phyloP scores from a whole-genome alignment of 37 sponge, comb jelly and placozoan species.

The Mnemiopsis leidyi region DNA sequence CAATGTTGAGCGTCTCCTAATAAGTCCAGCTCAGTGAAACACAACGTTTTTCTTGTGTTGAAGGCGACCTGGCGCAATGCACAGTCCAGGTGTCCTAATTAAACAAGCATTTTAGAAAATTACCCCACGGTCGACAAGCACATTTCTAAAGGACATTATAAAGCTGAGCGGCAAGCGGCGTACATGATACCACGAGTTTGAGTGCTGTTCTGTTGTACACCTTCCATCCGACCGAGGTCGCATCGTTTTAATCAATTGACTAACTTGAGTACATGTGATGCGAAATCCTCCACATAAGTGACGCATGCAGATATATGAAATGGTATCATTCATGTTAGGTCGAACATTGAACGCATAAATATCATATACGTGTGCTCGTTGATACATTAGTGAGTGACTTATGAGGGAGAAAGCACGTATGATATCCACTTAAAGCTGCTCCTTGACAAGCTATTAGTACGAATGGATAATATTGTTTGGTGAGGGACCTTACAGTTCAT shows the following conservation, averaged over 20 bases:
- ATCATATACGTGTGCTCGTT: not conserved
- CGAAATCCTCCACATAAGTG: not conserved
- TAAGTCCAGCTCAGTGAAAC: too few species aligned
- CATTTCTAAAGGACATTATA: constrained; percentile 8
- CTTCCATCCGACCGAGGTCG: not conserved
- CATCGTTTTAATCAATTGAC: not conserved
- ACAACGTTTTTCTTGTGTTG: not conserved
- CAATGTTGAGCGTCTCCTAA: not conserved
- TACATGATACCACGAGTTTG: not conserved
- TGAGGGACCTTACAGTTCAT: too few species aligned
- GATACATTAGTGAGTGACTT: not conserved
- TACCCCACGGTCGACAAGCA: constrained; percentile 17
- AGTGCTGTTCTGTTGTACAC: not conserved
- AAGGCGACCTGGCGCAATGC: not conserved
- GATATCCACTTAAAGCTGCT: not conserved
- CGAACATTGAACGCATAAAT: too few species aligned
- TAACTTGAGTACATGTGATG: not conserved
- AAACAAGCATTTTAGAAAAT: constrained; percentile 48
- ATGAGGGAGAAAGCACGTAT: not conserved
- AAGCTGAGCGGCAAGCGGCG: not conserved
- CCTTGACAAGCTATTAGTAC: not conserved
- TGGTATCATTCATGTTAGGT: not conserved
- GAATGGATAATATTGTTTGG: too few species aligned
- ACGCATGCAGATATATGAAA: not conserved
- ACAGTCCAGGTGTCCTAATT: constrained; percentile 26